Percentiles rank a stretch among this genome's conserved stretches.
Evolutionary conservation across 2,113 vertebrate species (phyloP).

Genomic region (Falcunculus frontatus): DNA sequence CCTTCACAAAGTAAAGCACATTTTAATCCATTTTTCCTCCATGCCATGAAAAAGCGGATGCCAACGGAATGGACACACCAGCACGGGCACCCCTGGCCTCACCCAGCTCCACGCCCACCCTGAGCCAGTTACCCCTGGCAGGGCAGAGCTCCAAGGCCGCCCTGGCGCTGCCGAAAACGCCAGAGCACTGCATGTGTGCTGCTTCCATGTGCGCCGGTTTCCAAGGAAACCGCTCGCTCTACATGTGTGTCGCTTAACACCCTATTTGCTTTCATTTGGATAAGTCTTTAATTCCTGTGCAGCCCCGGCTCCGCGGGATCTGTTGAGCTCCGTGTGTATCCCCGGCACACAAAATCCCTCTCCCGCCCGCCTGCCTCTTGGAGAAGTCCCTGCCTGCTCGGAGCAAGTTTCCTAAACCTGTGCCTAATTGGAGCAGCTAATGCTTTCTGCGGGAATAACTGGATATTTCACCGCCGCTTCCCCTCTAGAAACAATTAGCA

Average conservation of each 20-base stretch:
- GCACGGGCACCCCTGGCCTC: fast-evolving
- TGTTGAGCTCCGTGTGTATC: background rate
- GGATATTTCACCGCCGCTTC: background rate
- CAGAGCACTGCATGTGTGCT: constrained; percentile 23
- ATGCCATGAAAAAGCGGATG: fast-evolving
- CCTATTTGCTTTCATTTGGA: constrained; percentile 61
- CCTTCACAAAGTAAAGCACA: fast-evolving
- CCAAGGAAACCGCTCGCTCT: constrained; percentile 66
- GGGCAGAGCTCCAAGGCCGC: background rate
- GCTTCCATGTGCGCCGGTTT: constrained; percentile 56
- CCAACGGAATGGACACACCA: fast-evolving
- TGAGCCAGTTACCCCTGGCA: fast-evolving
- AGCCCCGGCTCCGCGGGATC: constrained; percentile 40
- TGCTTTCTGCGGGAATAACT: background rate
- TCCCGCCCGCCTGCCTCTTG: background rate
- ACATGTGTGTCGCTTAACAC: constrained; percentile 69
- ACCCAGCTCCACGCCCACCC: background rate
- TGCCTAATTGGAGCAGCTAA: background rate
- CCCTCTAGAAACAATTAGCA: background rate
- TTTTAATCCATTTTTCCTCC: background rate
- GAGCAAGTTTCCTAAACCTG: constrained; percentile 50
- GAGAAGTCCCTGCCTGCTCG: constrained; percentile 16
- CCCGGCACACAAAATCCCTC: constrained; percentile 17
- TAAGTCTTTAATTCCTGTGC: constrained; percentile 62
- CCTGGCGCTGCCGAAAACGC: background rate